Evolutionary conservation across 2,888 invertebrate species (phyloP).

Genomic region (Petrolisthes manimaculis): DNA sequence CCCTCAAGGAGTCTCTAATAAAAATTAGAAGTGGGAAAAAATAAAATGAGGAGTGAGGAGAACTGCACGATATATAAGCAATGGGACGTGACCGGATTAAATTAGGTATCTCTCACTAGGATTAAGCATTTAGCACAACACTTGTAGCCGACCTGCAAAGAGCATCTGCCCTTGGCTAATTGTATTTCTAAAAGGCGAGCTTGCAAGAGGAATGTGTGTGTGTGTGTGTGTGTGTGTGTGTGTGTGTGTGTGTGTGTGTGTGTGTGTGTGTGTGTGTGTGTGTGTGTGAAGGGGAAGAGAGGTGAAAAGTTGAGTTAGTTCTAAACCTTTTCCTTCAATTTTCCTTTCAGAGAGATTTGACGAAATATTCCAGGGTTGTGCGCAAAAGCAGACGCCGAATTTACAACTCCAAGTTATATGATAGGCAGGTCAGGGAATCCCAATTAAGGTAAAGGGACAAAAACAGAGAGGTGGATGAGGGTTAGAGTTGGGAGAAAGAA

Average conservation of each 20-base stretch:
- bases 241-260: background rate
- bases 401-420: conserved; percentile 42
- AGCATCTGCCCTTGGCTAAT: background rate
- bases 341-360: background rate
- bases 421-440: conserved; percentile 37
- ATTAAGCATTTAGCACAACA: too few relatives aligned
- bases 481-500: background rate
- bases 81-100: too few relatives aligned
- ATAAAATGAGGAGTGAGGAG: too few relatives aligned
- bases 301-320: background rate
- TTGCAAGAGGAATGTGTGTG: background rate
- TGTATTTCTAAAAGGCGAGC: background rate
- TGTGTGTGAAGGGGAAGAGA: background rate
- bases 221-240: background rate
- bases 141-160: too few relatives aligned
- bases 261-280: too few relatives aligned
- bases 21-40: too few relatives aligned
- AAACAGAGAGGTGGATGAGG: conserved; percentile 13
- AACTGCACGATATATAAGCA: too few relatives aligned
- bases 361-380: conserved; percentile 15
- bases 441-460: conserved; percentile 44
- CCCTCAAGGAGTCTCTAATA: too few relatives aligned
- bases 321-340: background rate
- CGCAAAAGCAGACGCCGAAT: conserved; percentile 29
- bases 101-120: too few relatives aligned